phyloP scores from a whole-genome alignment of 2,797 vertebrate species.

The Clarias platycephalus region DNA sequence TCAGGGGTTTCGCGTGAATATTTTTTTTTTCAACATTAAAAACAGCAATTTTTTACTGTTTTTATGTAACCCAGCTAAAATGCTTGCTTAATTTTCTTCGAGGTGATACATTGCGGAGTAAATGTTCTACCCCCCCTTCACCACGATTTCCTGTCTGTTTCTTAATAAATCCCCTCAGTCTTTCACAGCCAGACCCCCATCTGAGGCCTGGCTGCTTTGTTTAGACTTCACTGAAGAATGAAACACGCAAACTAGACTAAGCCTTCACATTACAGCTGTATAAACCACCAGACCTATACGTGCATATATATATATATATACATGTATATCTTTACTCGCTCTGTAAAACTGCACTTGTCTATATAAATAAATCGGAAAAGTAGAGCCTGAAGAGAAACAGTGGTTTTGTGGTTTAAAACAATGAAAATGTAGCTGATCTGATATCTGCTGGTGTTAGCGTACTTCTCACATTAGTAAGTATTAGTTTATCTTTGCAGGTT shows the following conservation, averaged over 20 bases:
- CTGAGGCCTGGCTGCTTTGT: constrained; percentile 68
- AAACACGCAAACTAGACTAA: constrained; percentile 57
- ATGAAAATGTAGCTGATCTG: not conserved
- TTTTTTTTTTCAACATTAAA: not conserved
- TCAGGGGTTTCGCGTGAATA: not conserved
- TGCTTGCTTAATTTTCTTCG: constrained; percentile 28
- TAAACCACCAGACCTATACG: constrained; percentile 33
- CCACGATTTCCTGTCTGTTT: constrained; percentile 73
- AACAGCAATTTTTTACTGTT: not conserved
- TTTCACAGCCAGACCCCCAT: constrained; percentile 55
- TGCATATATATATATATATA: constrained; percentile 8
- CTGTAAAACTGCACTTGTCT: not conserved
- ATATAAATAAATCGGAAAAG: not conserved
- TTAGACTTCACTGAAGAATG: constrained; percentile 70
- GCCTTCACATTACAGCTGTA: constrained; percentile 49
- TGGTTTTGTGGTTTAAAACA: not conserved
- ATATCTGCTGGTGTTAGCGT: not conserved
- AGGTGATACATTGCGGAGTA: constrained; percentile 44
- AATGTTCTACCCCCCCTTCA: not conserved
- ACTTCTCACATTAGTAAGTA: not conserved
- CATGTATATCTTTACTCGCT: not conserved
- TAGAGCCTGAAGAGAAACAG: constrained; percentile 7
- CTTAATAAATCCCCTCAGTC: constrained; percentile 51
- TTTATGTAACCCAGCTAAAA: not conserved
- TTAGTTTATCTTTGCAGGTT: not conserved